Evolutionary conservation across 2,113 vertebrate genomes (phyloP).

Genomic region (Ciconia boyciana): DNA sequence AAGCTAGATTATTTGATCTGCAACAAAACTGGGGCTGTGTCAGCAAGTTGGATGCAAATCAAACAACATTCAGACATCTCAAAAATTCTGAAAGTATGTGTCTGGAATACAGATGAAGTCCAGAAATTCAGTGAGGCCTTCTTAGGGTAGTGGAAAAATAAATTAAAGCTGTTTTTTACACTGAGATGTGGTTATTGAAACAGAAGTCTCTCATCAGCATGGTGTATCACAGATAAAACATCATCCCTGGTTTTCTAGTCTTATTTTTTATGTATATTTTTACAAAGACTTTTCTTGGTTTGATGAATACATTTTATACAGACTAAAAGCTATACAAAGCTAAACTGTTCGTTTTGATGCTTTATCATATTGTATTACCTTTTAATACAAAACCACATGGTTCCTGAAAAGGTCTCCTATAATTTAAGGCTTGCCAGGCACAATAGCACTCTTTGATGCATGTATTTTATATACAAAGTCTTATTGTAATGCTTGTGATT

Average conservation of each 20-base stretch:
- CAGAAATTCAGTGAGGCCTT: background rate
- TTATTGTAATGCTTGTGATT: conserved; percentile 54
- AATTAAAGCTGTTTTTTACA: background rate
- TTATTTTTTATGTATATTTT: background rate
- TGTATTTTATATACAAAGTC: conserved; percentile 53
- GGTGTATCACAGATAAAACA: background rate
- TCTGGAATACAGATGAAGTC: conserved; percentile 41
- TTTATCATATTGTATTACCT: background rate
- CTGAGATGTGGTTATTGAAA: background rate
- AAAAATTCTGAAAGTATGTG: conserved; percentile 6
- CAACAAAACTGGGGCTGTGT: conserved; percentile 50
- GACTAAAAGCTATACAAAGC: background rate
- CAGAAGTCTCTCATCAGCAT: background rate
- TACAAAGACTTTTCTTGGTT: background rate
- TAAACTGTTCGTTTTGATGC: conserved; percentile 2
- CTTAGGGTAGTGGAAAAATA: background rate
- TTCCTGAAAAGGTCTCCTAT: conserved; percentile 19
- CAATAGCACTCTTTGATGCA: background rate
- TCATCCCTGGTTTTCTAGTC: background rate
- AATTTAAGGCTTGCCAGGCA: conserved; percentile 54
- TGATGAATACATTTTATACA: background rate
- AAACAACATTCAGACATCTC: conserved; percentile 51
- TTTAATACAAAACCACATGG: conserved; percentile 30
- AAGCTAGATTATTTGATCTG: conserved; percentile 55
- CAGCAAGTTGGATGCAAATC: conserved; percentile 55